These are phyloP conservation scores for Macroglossus sobrinus DNA, from an alignment of 2,113 vertebrate genomes.

Conservation along the genomic window DNA sequence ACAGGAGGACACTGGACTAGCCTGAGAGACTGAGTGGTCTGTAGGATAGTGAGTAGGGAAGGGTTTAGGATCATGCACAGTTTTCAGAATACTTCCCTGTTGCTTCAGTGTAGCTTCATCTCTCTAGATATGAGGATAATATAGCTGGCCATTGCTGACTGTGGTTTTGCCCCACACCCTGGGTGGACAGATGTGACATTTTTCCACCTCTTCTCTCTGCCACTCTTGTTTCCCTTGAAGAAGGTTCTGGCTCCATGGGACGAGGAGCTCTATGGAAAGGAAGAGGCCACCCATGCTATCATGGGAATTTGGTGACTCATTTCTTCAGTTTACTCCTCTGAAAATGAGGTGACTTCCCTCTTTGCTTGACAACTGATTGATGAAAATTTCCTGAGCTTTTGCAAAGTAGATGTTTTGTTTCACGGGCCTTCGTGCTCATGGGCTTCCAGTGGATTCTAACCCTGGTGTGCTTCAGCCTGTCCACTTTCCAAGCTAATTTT, in stretches of 20 bases:
- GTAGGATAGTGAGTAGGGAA: rapidly evolving
- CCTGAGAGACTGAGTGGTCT: background rate
- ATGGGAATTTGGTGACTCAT: conserved; percentile 69
- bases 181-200: background rate
- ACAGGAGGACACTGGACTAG: background rate
- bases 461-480: background rate
- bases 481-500: background rate
- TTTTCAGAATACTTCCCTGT: background rate
- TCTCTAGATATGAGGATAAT: background rate
- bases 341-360: conserved; percentile 62
- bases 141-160: too few relatives aligned
- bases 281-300: conserved; percentile 47
- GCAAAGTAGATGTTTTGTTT: conserved; percentile 34
- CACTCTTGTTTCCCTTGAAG: background rate
- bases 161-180: background rate
- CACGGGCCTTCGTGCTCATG: background rate
- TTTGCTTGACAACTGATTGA: conserved; percentile 66
- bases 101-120: background rate
- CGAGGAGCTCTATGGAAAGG: background rate
- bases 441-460: conserved; percentile 11
- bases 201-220: background rate
- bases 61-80: background rate
- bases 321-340: conserved; percentile 63
- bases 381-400: conserved; percentile 57
- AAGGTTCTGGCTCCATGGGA: background rate